Conservation (phyloP, 2,113 vertebrate species). For the Rhynchomys soricoides region DNA sequence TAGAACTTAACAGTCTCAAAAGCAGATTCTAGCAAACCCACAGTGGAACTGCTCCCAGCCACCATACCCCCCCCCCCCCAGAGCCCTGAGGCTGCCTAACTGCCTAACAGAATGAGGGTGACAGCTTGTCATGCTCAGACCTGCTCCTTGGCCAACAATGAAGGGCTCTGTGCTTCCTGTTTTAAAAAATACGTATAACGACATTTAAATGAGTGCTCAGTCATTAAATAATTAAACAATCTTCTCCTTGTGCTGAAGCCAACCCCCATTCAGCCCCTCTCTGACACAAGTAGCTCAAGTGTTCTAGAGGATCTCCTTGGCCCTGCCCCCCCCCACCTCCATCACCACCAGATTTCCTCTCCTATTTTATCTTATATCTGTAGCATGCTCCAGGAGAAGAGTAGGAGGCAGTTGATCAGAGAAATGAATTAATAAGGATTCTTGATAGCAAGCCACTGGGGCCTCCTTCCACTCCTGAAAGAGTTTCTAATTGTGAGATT, state of each 20-base stretch:
- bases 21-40: neutral
- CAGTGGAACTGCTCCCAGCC: no score
- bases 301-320: no score
- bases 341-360: no score
- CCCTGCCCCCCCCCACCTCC: neutral
- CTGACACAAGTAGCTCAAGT: neutral
- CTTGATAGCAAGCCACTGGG: neutral
- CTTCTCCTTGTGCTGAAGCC: neutral
- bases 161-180: neutral
- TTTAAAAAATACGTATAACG: neutral
- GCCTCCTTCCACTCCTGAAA: neutral
- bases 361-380: rapidly evolving
- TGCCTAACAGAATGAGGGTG: no score
- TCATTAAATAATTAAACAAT: neutral
- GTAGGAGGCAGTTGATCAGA: neutral
- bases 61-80: rapidly evolving
- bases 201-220: neutral
- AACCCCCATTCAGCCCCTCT: neutral
- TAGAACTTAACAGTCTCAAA: no score
- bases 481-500: neutral
- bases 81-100: neutral
- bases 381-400: neutral
- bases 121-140: neutral
- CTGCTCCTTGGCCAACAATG: rapidly evolving
- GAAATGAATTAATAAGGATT: no score